Evolutionary conservation across 2,113 vertebrate species (phyloP), one percentile per base, ranked within the genome.

Genomic region (Ondatra zibethicus): DNA sequence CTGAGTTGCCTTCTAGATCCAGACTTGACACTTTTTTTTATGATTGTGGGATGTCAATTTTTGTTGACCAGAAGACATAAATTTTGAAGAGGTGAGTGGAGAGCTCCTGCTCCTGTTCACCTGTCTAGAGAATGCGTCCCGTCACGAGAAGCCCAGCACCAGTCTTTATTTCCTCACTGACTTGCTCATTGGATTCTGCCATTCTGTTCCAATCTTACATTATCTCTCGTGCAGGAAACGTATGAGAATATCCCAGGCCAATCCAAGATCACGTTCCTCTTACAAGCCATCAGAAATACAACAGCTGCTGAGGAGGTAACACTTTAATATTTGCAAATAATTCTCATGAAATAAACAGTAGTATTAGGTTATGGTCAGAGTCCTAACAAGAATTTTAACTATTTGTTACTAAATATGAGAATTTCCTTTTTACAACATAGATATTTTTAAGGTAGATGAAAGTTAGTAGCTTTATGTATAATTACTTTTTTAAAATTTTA

Each of bases 261-360:
- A 82, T 99, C 99, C 55, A 99, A 99, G 99, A 99, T 99, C 98
- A 99, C 99, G 2, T 99, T 99, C 97, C 99, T 99, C 96, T 98
- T 99, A 93, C 99, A 99, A 98, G 99, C 99, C 70, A 98, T 99
- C 98, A 99, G 99, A 97, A 99, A 99, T 99, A 99, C 98, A 72
- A 98, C 99, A 68, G 99, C 99, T 97, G 99, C 99, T 85, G 99
- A 99, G 93, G 99, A 99, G 99, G 99, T 99, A 98, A 68, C 97
- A 76, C 70, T 95, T 84, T 29, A 75, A 14, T 89, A 9, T 55
- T 80, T 85, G 89, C 13, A 70, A 92, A 87, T 93, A 55, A 76
- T 72, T 97, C 89, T 65, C 91, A 61, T 3, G 77, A 72, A 66
- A 65, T 77, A 70, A 92, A 63, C 42, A 88, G 63, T 14, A 25